A percentile compares a stretch with the other conserved stretches of the same genome.
These are phyloP conservation scores for Chaetorhynchus papuensis DNA, from an alignment of 2,113 vertebrate genomes.

Conservation along the genomic window DNA sequence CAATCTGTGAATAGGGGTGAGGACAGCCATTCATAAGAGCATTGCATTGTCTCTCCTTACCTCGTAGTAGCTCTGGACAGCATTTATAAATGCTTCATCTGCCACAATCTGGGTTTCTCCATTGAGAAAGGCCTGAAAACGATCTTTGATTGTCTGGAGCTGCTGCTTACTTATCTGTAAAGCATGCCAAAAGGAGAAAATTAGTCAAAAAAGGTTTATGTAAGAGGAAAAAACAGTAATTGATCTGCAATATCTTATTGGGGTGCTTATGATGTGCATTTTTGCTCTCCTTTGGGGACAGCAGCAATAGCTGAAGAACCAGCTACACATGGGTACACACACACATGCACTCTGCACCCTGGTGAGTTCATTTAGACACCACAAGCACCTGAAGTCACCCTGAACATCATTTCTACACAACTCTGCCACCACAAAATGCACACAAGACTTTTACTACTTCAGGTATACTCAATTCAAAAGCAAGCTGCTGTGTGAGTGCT, in stretches of 20 bases:
- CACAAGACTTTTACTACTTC: neutral
- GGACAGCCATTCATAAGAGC: neutral
- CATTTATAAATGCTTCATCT: slow-evolving; percentile 98
- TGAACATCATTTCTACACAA: neutral
- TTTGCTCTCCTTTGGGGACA: neutral
- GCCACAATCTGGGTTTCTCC: slow-evolving; percentile 98
- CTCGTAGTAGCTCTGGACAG: slow-evolving; percentile 98
- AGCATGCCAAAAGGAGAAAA: slow-evolving; percentile 30
- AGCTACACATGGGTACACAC: accelerated
- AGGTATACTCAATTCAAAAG: neutral
- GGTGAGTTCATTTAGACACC: neutral
- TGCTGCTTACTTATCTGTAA: slow-evolving; percentile 95
- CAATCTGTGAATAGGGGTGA: neutral
- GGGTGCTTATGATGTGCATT: neutral
- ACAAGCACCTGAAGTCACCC: neutral
- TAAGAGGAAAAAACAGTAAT: neutral
- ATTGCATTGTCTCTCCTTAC: slow-evolving; percentile 61
- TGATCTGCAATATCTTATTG: neutral
- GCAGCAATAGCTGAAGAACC: neutral
- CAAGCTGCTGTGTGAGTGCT: neutral
- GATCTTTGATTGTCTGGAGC: slow-evolving; percentile 94
- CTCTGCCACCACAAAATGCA: neutral
- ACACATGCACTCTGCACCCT: neutral
- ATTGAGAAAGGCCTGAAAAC: slow-evolving; percentile 93
- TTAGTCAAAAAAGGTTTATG: neutral